Conservation (phyloP, 1,140 invertebrate species). For the Penaeus vannamei region DNA sequence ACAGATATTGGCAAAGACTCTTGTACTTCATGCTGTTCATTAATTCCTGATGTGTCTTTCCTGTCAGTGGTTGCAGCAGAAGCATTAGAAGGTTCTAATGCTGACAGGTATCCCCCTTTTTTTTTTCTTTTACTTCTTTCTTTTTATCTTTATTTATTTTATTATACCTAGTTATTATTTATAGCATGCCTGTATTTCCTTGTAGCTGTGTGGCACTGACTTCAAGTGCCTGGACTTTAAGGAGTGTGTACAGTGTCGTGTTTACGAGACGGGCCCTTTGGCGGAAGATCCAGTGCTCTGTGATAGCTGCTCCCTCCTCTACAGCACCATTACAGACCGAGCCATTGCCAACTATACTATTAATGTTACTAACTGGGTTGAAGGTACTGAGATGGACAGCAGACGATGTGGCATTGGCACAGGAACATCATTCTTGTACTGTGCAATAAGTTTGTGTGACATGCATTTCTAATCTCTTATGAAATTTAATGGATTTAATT, state of each 20-base stretch:
- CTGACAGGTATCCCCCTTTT: neutral
- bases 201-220: constrained; percentile 67
- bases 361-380: constrained; percentile 62
- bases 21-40: no score
- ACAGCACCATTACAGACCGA: constrained; percentile 52
- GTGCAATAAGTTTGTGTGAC: neutral
- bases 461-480: neutral
- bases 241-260: constrained; percentile 92
- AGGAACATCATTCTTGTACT: neutral
- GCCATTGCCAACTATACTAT: constrained; percentile 65
- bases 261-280: constrained; percentile 84
- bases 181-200: constrained; percentile 23
- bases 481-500: neutral
- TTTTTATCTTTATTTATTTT: neutral
- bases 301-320: constrained; percentile 69
- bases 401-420: constrained; percentile 1
- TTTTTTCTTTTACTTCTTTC: neutral
- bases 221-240: constrained; percentile 85
- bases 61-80: neutral
- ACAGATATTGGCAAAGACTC: neutral
- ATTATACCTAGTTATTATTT: constrained; percentile 29
- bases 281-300: constrained; percentile 74
- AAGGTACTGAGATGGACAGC: constrained; percentile 57
- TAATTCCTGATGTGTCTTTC: no score
- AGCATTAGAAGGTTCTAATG: neutral